phyloP scores from a whole-genome alignment of 2,888 invertebrate species.

The Lepidonotus clava region DNA sequence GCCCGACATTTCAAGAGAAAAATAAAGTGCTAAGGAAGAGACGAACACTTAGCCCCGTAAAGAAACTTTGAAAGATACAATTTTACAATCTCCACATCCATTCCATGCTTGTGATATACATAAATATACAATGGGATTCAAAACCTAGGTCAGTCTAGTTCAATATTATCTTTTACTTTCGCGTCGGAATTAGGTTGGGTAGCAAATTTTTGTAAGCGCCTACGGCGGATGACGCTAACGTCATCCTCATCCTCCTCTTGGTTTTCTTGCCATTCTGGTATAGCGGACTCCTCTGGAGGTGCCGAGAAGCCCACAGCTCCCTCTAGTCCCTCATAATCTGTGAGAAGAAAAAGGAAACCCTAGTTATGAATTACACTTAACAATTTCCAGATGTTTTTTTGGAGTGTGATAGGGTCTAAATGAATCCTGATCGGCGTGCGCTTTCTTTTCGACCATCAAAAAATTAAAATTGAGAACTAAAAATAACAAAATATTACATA shows the following conservation, averaged over 20 bases:
- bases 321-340: not conserved
- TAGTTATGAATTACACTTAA: no score
- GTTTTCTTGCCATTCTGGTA: slow-evolving; percentile 2
- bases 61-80: no score
- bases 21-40: no score
- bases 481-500: not conserved
- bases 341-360: not conserved
- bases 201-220: slow-evolving; percentile 24
- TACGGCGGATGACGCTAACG: not conserved
- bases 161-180: slow-evolving; percentile 31
- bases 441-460: not conserved
- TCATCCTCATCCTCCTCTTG: not conserved
- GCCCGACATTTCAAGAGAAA: no score
- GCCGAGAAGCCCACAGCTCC: slow-evolving; percentile 14
- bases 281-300: not conserved
- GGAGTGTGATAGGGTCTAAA: not conserved
- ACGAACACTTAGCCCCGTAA: no score
- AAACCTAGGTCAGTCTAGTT: slow-evolving; percentile 26
- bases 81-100: no score
- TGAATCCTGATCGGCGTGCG: no score
- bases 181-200: not conserved
- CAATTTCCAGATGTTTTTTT: not conserved
- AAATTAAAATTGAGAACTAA: not conserved
- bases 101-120: not conserved
- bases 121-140: not conserved